Conservation (phyloP, 2,113 vertebrate species). For the Chascanopsetta lugubris region DNA sequence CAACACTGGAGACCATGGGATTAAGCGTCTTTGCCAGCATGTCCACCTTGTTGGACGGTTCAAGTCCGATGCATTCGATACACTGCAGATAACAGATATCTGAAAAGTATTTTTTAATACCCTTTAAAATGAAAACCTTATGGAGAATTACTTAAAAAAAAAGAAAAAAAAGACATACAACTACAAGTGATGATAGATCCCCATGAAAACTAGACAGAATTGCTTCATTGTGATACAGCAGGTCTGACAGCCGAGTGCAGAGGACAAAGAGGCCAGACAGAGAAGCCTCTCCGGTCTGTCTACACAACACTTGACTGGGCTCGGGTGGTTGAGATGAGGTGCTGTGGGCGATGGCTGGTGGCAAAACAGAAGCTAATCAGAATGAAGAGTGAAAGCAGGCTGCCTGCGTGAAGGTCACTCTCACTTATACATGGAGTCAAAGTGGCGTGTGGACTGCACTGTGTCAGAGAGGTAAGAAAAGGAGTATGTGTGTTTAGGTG, state of each 20-base stretch:
- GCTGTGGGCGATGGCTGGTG: constrained; percentile 9
- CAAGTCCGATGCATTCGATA: too few species aligned
- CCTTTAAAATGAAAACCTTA: too few species aligned
- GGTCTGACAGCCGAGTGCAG: not conserved
- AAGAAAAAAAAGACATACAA: not conserved
- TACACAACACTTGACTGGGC: not conserved
- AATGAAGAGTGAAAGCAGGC: constrained; percentile 27
- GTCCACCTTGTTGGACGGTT: too few species aligned
- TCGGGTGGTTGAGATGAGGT: not conserved
- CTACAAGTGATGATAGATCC: not conserved
- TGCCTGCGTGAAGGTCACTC: constrained; percentile 26
- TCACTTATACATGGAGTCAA: not conserved
- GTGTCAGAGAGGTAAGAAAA: not conserved
- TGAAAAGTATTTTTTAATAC: too few species aligned
- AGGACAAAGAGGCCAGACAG: not conserved
- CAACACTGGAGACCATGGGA: too few species aligned
- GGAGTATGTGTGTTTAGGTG: constrained; percentile 9
- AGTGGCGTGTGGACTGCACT: not conserved
- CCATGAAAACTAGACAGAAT: not conserved
- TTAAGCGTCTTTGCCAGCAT: too few species aligned
- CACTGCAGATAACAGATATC: too few species aligned
- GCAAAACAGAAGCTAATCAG: constrained; percentile 13
- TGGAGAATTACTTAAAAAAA: too few species aligned
- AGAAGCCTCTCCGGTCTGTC: not conserved
- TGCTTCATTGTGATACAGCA: too few species aligned